Base-by-base conservation (phyloP, 2,113 vertebrate species). In the Etheostoma spectabile region DNA sequence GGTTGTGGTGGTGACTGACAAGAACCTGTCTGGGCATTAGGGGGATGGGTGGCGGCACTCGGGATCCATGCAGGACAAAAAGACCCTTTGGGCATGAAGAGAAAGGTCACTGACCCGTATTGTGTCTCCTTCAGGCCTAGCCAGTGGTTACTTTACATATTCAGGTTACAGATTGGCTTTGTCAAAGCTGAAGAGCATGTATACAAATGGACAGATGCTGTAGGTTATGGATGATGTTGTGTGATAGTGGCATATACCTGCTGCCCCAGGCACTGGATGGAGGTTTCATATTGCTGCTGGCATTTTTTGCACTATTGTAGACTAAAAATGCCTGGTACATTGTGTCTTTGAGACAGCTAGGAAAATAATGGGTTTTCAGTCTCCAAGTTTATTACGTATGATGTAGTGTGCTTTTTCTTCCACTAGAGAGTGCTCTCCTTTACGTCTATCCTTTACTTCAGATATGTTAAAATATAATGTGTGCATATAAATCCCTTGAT, bases 81-180 rank as follows among this genome's bases (percentile, higher is more conserved):
- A 88, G 75, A 87, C 86, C 88, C 91, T 67, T 38, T 72, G 85
- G 88, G 87, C 82, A 74, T 69, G 27, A 56, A 74, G 74, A 77
- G 83, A 87, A 92, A 93, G 90, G 91, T 91, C 88, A 91, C 35
- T 92, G 91, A 94, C 93, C 92, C 79, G 80, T 85, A 93, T 91
- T 86, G 87, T 92, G 83, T 81, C 64, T 71, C 83, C 87, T 92
- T 80, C 62, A 78, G 84, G 86, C 77, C 48, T 59, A 62, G 87
- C 69, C 85, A 90, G 80, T 55, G 73, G 86, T 83, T 83, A 73
- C 87, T 82, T 75, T 67, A 48, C 65, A 62, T 62, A 80, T 69
- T 84, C 79, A 71, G 83, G 77, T 79, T 86, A 70, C 49, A 66
- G 74, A 79, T 82, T 66, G 69, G 63, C 77, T 86, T 92, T 82